These are phyloP conservation scores for Aegypius monachus DNA, from an alignment of 2,113 vertebrate genomes.

Conservation along the genomic window DNA sequence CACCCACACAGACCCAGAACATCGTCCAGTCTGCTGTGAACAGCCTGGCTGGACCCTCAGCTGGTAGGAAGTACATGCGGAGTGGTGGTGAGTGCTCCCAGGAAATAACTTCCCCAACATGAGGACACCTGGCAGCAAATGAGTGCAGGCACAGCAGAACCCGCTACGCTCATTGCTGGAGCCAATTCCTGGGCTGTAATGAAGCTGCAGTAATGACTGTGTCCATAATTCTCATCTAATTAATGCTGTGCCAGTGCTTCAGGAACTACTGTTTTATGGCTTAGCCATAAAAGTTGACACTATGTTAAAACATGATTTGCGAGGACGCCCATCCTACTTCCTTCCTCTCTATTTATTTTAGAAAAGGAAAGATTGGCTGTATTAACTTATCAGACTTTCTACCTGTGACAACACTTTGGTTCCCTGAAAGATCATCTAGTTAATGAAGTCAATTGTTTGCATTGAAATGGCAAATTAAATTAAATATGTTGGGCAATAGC, in stretches of 20 bases:
- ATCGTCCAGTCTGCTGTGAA: background rate
- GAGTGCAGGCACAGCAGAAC: background rate
- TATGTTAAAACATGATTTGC: background rate
- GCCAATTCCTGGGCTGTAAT: background rate
- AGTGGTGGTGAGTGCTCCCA: fast-evolving
- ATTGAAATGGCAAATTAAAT: background rate
- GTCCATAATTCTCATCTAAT: background rate
- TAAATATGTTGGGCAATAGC: background rate
- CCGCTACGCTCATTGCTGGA: fast-evolving
- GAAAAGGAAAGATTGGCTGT: background rate
- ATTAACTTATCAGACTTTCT: background rate
- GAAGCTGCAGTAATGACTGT: background rate
- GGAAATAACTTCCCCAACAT: background rate
- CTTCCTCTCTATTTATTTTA: background rate
- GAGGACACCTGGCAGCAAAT: background rate
- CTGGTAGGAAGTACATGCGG: background rate
- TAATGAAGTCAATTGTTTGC: background rate
- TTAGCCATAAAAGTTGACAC: constrained; percentile 6
- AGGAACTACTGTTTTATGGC: background rate
- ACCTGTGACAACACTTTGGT: background rate
- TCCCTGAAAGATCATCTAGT: background rate
- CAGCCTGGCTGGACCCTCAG: background rate
- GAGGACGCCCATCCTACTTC: background rate
- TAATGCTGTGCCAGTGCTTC: background rate
- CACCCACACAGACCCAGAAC: background rate